These are phyloP conservation scores for Drosophila pseudotakahashii DNA, from an alignment of 2,888 invertebrate genomes.

Conservation along the genomic window DNA sequence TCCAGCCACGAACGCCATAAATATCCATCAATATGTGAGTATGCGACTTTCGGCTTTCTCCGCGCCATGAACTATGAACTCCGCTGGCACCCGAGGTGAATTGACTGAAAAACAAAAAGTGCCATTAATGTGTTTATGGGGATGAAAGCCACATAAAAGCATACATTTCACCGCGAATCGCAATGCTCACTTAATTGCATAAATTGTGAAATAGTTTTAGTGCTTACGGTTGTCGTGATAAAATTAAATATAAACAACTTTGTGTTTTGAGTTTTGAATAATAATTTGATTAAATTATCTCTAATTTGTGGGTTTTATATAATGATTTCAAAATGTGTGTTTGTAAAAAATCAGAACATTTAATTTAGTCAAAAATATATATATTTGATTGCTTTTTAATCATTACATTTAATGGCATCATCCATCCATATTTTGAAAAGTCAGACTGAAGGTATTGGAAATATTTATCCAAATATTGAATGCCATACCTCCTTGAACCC, in stretches of 20 bases:
- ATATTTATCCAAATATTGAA: too few species aligned
- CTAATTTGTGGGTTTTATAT: background rate
- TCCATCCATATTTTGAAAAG: too few species aligned
- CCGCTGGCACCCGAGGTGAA: constrained; percentile 16
- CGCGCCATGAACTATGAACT: constrained; percentile 24
- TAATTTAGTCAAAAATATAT: too few species aligned
- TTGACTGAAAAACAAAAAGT: constrained; percentile 6
- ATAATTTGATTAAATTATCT: constrained; percentile 5
- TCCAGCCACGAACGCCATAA: constrained; percentile 39
- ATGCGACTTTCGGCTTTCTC: background rate
- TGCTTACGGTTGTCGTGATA: background rate
- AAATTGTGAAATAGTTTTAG: constrained; percentile 14
- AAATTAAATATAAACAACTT: background rate
- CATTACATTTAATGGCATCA: too few species aligned
- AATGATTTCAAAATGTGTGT: background rate
- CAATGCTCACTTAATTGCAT: constrained; percentile 16
- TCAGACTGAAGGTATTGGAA: too few species aligned
- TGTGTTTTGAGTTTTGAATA: background rate
- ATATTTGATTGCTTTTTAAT: too few species aligned
- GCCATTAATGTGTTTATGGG: constrained; percentile 27
- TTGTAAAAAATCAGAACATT: too few species aligned
- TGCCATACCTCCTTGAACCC: too few species aligned
- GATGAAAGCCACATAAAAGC: constrained; percentile 11
- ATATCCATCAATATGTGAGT: constrained; percentile 38
- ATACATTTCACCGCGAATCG: background rate